phyloP scores from a whole-genome alignment of 2,113 vertebrate species.

The Athene noctua region DNA sequence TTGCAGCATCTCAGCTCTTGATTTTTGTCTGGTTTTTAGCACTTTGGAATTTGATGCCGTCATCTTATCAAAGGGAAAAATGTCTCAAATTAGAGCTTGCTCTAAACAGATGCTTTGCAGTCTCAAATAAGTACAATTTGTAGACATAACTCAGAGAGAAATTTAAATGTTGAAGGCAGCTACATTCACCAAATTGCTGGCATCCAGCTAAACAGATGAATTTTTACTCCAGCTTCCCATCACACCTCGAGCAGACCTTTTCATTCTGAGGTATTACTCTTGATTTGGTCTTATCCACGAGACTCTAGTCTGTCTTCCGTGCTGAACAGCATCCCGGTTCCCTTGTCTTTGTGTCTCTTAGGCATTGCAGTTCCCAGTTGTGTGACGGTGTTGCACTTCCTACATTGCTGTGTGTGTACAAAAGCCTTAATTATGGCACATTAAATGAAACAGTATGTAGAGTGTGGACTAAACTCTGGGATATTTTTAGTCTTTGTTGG shows the following conservation, averaged over 20 bases:
- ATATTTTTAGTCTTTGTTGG: constrained; percentile 61
- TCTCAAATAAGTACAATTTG: background rate
- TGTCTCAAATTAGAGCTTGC: constrained; percentile 39
- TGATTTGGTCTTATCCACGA: background rate
- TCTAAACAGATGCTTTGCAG: constrained; percentile 30
- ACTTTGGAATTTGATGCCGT: constrained; percentile 20
- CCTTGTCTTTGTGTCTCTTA: background rate
- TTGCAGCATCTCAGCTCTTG: background rate
- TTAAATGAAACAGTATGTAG: constrained; percentile 15
- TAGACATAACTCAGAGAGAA: background rate
- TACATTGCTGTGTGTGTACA: background rate
- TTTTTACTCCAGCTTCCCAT: background rate
- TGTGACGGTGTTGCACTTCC: background rate
- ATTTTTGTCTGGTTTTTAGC: constrained; percentile 46
- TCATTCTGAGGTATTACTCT: background rate
- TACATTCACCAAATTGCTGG: background rate
- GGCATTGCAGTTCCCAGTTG: background rate
- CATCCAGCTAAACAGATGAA: background rate
- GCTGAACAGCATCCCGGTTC: background rate
- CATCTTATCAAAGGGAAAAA: constrained; percentile 32
- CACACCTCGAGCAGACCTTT: background rate
- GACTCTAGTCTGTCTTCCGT: background rate
- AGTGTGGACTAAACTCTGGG: background rate
- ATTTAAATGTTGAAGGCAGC: background rate
- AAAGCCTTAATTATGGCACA: background rate